Percentiles rank a stretch among this genome's conserved stretches.
Evolutionary conservation across 2,888 invertebrate genomes (phyloP).

Genomic region (Chymomyza caudatula): DNA sequence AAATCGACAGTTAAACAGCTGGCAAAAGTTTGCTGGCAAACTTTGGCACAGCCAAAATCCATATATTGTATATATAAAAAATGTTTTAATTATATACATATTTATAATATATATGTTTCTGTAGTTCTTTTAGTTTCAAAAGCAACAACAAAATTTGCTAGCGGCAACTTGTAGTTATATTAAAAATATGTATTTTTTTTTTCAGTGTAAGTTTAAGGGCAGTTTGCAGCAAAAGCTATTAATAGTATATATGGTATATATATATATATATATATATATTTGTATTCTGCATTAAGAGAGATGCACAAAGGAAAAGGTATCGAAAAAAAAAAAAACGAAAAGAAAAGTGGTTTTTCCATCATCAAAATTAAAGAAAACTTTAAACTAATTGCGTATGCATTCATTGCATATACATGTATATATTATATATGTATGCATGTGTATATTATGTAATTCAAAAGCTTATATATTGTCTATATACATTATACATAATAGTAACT

Average conservation of each 20-base stretch:
- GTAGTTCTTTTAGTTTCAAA: slow-evolving; percentile 19
- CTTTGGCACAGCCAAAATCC: slow-evolving; percentile 19
- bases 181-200: slow-evolving; percentile 30
- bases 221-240: slow-evolving; percentile 25
- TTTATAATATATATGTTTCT: slow-evolving; percentile 19
- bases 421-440: slow-evolving; percentile 8
- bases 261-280: no score
- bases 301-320: slow-evolving; percentile 17
- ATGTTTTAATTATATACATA: slow-evolving; percentile 5
- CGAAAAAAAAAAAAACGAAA: background rate
- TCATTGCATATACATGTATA: slow-evolving; percentile 23
- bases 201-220: slow-evolving; percentile 34
- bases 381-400: slow-evolving; percentile 1
- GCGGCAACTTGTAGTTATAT: no score
- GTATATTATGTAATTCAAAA: slow-evolving; percentile 6
- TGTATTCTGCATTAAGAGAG: no score
- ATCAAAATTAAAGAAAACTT: background rate
- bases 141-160: slow-evolving; percentile 19
- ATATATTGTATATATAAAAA: slow-evolving; percentile 1
- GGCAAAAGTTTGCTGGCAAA: slow-evolving; percentile 32
- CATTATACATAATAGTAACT: background rate
- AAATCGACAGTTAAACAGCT: slow-evolving; percentile 76
- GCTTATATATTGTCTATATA: slow-evolving; percentile 13
- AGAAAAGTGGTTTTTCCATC: no score
- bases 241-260: no score